A percentile compares a stretch with the other conserved stretches of the same genome.
Conservation (phyloP, 2,888 invertebrate species). For the Nomada fucata region DNA sequence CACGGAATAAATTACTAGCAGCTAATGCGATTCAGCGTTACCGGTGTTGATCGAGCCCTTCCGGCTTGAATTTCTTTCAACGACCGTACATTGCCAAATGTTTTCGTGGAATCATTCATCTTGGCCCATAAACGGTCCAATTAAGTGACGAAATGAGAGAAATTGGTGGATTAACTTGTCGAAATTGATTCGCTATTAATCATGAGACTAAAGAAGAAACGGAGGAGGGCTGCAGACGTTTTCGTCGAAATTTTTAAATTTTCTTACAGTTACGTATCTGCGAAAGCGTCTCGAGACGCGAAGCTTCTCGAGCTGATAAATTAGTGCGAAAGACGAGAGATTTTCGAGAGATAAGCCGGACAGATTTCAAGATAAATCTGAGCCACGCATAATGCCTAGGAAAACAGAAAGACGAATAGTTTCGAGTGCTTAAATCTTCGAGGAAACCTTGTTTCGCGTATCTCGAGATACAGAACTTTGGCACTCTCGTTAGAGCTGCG, state of each 20-base stretch:
- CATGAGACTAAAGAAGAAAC: background rate
- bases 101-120: constrained; percentile 22
- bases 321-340: background rate
- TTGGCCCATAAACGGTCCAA: background rate
- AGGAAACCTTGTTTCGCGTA: background rate
- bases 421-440: background rate
- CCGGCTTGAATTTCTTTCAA: constrained; percentile 67
- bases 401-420: background rate
- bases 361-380: constrained; percentile 19
- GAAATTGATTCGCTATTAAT: background rate
- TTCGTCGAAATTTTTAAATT: no score
- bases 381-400: background rate
- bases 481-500: no score
- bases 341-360: background rate
- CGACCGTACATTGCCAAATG: constrained; percentile 6
- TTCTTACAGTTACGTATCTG: no score
- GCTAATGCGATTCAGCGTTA: constrained; percentile 65
- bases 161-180: background rate
- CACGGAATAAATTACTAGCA: constrained; percentile 71
- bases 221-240: no score
- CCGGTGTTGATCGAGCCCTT: constrained; percentile 71
- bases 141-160: background rate
- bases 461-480: no score
- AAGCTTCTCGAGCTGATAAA: constrained; percentile 1
- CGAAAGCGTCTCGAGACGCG: background rate